These are phyloP conservation scores for Lethrus apterus DNA, from an alignment of 1,140 invertebrate genomes.

Conservation along the genomic window DNA sequence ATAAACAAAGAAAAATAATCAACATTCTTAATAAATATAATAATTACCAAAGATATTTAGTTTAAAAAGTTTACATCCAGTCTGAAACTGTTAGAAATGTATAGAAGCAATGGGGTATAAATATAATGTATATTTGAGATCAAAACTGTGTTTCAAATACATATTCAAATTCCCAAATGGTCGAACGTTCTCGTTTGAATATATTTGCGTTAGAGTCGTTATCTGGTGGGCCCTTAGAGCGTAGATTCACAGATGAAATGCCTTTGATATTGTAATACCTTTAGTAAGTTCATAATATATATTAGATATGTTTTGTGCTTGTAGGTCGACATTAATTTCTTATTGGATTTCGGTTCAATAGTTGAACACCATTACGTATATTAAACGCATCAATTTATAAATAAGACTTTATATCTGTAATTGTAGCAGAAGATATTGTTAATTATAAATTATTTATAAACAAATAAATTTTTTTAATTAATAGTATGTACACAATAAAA, in stretches of 20 bases:
- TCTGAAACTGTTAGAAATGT: too few species aligned
- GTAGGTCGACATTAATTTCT: conserved; percentile 10
- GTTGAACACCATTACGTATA: conserved; percentile 2
- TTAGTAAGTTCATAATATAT: conserved; percentile 35
- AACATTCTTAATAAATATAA: too few species aligned
- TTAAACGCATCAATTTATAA: too few species aligned
- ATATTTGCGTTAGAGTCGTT: conserved; percentile 34
- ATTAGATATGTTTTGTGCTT: conserved; percentile 19
- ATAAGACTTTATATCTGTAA: too few species aligned
- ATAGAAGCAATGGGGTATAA: conserved; percentile 29
- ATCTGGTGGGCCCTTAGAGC: conserved; percentile 31
- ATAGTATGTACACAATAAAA: too few species aligned
- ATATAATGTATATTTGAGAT: conserved; percentile 27
- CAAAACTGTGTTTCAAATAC: conserved; percentile 33
- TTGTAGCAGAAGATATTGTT: too few species aligned
- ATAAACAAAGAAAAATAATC: too few species aligned
- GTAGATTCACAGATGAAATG: conserved; percentile 34
- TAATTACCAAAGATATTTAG: too few species aligned
- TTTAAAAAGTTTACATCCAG: too few species aligned
- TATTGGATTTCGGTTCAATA: conserved; percentile 6
- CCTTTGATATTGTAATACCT: conserved; percentile 39
- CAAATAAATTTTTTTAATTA: too few species aligned
- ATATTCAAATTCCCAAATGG: conserved; percentile 39
- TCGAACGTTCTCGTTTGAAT: conserved; percentile 32
- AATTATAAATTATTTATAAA: too few species aligned